Conservation (phyloP, 2,797 vertebrate species). For the Acrossocheilus wenchowensis region DNA sequence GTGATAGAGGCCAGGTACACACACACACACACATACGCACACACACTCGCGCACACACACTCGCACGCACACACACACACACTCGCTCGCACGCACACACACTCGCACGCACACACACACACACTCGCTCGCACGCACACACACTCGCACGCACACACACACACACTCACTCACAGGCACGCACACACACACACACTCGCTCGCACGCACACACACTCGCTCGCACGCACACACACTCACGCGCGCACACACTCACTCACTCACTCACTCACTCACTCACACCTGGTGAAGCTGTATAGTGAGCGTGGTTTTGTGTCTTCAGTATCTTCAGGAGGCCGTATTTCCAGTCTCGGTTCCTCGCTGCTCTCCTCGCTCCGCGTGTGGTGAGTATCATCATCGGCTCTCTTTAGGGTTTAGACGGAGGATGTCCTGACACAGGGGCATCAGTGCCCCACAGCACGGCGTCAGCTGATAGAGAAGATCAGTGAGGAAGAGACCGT, state of each 20-base stretch:
- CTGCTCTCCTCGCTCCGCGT: constrained; percentile 84
- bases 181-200: no score
- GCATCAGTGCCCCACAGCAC: neutral
- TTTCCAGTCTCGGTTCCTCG: constrained; percentile 86
- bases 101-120: no score
- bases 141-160: no score
- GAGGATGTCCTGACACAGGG: no score
- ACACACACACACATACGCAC: neutral
- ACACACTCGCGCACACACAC: neutral
- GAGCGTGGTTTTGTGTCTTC: constrained; percentile 32
- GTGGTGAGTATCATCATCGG: constrained; percentile 78
- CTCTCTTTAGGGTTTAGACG: neutral
- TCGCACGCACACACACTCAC: no score
- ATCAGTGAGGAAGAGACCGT: neutral
- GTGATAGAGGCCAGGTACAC: constrained; percentile 95
- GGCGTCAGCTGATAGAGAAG: neutral
- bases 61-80: no score
- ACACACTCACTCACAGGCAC: no score
- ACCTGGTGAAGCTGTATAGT: neutral
- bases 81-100: no score
- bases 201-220: no score
- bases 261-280: neutral
- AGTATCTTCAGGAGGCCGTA: constrained; percentile 93
- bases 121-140: no score
- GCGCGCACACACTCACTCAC: no score